These are phyloP conservation scores for Myotis pilosus DNA, from an alignment of 2,797 vertebrate genomes.

Conservation along the genomic window DNA sequence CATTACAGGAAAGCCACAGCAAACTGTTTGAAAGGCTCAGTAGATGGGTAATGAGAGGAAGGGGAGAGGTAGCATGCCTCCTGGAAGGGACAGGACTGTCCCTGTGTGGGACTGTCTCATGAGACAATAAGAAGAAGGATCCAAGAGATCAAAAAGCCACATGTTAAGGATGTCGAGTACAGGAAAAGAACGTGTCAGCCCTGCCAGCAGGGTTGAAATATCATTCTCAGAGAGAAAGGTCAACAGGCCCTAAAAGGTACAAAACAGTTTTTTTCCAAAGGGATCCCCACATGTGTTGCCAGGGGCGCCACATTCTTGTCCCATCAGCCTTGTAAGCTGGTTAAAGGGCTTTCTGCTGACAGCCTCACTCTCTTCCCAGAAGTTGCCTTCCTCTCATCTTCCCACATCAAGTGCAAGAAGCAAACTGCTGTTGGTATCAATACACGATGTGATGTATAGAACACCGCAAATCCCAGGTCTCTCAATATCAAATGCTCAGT, in stretches of 20 bases:
- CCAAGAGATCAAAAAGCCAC: constrained; percentile 55
- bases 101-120: constrained; percentile 11
- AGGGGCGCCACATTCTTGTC: neutral
- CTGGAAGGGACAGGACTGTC: constrained; percentile 34
- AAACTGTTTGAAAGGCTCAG: neutral
- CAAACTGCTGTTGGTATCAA: neutral
- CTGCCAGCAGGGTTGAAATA: constrained; percentile 69
- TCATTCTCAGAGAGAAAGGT: constrained; percentile 65
- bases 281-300: neutral
- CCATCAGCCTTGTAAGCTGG: neutral
- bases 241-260: constrained; percentile 40
- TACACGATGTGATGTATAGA: accelerated
- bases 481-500: neutral
- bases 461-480: neutral
- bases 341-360: neutral
- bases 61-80: neutral
- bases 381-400: neutral
- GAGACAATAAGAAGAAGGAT: constrained; percentile 48
- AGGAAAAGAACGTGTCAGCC: constrained; percentile 59
- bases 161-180: constrained; percentile 28
- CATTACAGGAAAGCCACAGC: neutral
- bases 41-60: neutral
- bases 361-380: neutral
- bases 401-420: neutral
- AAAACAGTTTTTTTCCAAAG: constrained; percentile 24